A percentile compares a stretch with the other conserved stretches of the same genome.
These are phyloP conservation scores for Phortica magna DNA, from an alignment of 2,888 invertebrate genomes.

Conservation along the genomic window DNA sequence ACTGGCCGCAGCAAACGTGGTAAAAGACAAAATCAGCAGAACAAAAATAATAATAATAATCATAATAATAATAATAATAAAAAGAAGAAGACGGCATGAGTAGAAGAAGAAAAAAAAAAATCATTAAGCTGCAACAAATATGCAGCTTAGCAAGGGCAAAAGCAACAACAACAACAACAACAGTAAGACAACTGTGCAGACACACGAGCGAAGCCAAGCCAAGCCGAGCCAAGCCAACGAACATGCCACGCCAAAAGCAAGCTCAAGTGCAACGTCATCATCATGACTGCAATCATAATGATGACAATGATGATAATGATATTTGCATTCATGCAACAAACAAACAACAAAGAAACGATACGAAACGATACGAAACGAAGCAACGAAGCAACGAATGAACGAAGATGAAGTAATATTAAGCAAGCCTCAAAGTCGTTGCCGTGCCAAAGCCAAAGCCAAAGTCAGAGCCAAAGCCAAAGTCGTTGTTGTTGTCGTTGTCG, in stretches of 20 bases:
- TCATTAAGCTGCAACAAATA: not conserved
- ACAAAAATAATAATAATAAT: too few species aligned
- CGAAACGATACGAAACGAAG: too few species aligned
- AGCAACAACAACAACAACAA: slow-evolving; percentile 5
- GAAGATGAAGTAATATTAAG: slow-evolving; percentile 12
- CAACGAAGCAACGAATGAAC: not conserved
- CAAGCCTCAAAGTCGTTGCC: too few species aligned
- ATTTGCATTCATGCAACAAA: slow-evolving; percentile 51
- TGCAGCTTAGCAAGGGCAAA: slow-evolving; percentile 54
- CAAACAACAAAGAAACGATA: not conserved
- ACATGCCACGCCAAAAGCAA: slow-evolving; percentile 41
- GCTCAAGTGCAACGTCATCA: slow-evolving; percentile 59
- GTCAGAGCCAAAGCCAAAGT: not conserved
- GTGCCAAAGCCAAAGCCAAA: not conserved
- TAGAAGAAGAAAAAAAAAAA: too few species aligned
- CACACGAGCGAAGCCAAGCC: slow-evolving; percentile 4
- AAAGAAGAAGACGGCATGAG: too few species aligned
- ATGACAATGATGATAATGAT: slow-evolving; percentile 45
- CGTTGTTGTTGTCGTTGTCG: too few species aligned
- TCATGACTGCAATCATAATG: slow-evolving; percentile 28
- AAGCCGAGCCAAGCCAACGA: not conserved
- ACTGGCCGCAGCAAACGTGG: too few species aligned
- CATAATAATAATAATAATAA: too few species aligned
- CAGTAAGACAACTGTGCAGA: slow-evolving; percentile 27
- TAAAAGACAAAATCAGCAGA: not conserved